phyloP scores from a whole-genome alignment of 2,888 invertebrate species.

The Drosophila infuscata region DNA sequence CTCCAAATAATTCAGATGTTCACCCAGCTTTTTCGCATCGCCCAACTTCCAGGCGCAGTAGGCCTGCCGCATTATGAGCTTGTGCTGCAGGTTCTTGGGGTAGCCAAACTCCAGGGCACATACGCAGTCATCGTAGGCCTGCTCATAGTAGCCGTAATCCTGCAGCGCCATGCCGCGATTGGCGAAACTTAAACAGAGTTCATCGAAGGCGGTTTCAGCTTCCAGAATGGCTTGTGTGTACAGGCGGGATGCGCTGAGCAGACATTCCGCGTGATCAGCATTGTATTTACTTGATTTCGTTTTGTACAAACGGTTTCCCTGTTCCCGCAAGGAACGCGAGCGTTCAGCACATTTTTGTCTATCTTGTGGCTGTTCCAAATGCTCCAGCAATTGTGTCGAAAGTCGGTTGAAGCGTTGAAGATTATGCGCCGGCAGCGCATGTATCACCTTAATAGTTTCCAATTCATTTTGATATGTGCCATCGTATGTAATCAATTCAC shows the following conservation, averaged over 20 bases:
- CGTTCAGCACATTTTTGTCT: conserved; percentile 20
- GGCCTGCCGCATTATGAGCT: conserved; percentile 74
- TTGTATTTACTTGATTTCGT: conserved; percentile 5
- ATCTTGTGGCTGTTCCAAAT: conserved; percentile 29
- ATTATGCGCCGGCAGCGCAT: conserved; percentile 14
- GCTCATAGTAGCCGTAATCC: conserved; percentile 77
- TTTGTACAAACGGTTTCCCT: conserved; percentile 74
- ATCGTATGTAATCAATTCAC: conserved; percentile 25
- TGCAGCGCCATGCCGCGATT: conserved; percentile 83
- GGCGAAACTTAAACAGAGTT: conserved; percentile 78
- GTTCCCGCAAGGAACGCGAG: conserved; percentile 63
- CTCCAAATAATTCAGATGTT: conserved; percentile 52
- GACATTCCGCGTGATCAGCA: conserved; percentile 26
- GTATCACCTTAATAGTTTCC: conserved; percentile 54
- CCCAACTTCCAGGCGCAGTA: conserved; percentile 68
- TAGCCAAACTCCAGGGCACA: conserved; percentile 78
- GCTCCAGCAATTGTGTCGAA: conserved; percentile 46
- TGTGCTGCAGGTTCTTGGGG: conserved; percentile 67
- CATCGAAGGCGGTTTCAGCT: conserved; percentile 62
- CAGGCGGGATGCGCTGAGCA: conserved; percentile 65
- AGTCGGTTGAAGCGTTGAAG: conserved; percentile 15
- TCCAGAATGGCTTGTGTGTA: conserved; percentile 82
- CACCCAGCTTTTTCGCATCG: conserved; percentile 32
- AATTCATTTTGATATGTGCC: conserved; percentile 64
- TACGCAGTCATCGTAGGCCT: conserved; percentile 82